A percentile compares a stretch with the other conserved stretches of the same genome.
These are phyloP conservation scores for Heloderma charlesbogerti DNA, from an alignment of 2,113 vertebrate genomes.

Conservation along the genomic window DNA sequence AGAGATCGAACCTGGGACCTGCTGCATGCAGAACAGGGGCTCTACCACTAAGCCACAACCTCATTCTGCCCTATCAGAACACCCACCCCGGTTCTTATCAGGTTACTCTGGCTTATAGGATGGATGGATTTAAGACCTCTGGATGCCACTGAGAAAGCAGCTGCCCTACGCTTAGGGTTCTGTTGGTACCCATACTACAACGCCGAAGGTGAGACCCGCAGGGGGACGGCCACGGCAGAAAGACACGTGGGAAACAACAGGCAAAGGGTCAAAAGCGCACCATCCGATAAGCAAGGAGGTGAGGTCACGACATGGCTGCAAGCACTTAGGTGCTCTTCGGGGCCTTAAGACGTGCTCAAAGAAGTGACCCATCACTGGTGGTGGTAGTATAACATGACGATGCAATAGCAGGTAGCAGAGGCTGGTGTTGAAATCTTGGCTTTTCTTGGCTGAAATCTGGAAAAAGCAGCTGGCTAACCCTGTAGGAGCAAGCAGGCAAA, in stretches of 20 bases:
- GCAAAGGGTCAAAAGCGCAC: background rate
- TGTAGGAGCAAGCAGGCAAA: too few relatives aligned
- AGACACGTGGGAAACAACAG: background rate
- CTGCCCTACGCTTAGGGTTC: conserved; percentile 4
- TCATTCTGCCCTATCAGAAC: background rate
- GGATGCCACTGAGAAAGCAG: background rate
- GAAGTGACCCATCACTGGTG: too few relatives aligned
- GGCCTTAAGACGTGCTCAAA: too few relatives aligned
- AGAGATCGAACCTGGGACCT: background rate
- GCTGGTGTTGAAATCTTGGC: too few relatives aligned
- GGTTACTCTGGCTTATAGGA: conserved; percentile 18
- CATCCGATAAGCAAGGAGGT: background rate
- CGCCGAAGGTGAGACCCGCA: background rate
- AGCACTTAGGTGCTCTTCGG: background rate
- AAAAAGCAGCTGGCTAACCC: too few relatives aligned
- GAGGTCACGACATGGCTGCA: background rate
- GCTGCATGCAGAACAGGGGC: too few relatives aligned
- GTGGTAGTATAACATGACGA: too few relatives aligned
- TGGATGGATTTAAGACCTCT: conserved; percentile 25
- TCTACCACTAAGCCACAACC: background rate
- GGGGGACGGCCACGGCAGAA: too few relatives aligned
- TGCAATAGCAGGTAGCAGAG: too few relatives aligned
- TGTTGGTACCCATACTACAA: background rate
- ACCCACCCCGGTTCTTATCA: background rate
- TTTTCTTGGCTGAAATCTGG: too few relatives aligned